These are phyloP conservation scores for Watersipora subatra DNA, from an alignment of 1,140 invertebrate species.

Conservation along the genomic window DNA sequence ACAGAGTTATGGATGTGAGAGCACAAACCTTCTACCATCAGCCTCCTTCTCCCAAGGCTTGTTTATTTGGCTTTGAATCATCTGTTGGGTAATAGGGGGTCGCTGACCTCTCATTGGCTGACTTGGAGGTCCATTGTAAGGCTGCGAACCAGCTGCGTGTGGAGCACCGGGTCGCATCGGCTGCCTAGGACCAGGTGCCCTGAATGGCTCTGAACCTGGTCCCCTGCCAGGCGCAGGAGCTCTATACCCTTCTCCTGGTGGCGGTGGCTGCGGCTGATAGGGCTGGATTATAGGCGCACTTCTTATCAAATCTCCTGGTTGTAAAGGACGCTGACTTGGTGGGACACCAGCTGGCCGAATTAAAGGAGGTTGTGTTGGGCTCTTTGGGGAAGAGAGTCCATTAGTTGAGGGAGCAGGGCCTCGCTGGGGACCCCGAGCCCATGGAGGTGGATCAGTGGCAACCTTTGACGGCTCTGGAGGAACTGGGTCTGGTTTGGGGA, in stretches of 20 bases:
- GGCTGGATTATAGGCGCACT: neutral
- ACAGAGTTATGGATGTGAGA: too few relatives aligned
- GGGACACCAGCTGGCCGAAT: neutral
- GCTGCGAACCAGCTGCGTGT: neutral
- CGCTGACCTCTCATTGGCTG: neutral
- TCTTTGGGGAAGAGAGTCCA: neutral
- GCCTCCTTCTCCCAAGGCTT: too few relatives aligned
- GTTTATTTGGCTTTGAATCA: neutral
- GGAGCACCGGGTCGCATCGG: neutral
- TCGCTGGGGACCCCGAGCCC: slow-evolving; percentile 9
- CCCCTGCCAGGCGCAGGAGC: neutral
- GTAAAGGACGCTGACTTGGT: neutral
- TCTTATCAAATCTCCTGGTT: neutral
- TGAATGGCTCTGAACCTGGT: neutral
- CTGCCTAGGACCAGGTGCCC: neutral
- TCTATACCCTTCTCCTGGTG: neutral
- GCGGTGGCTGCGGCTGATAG: neutral
- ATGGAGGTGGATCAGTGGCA: slow-evolving; percentile 1
- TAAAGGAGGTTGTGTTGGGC: neutral
- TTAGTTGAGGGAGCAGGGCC: neutral
- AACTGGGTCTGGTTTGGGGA: slow-evolving; percentile 6
- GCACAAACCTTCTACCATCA: too few relatives aligned
- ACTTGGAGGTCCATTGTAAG: too few relatives aligned
- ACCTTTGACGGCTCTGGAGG: slow-evolving; percentile 4
- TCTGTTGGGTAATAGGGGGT: neutral